Evolutionary conservation across 2,113 vertebrate species (phyloP).

Genomic region (Oncorhynchus tshawytscha): DNA sequence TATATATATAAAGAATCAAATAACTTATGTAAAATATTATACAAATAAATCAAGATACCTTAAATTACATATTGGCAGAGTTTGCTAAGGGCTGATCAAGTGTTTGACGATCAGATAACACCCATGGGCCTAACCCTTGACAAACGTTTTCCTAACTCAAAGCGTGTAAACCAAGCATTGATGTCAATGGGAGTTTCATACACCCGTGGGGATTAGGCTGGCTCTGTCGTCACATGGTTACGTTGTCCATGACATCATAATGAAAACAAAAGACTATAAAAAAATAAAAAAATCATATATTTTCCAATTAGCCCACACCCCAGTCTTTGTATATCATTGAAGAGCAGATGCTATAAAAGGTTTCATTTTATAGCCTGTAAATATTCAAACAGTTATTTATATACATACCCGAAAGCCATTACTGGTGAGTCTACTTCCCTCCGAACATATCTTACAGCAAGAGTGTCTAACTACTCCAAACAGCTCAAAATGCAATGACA

Average conservation of each 20-base stretch:
- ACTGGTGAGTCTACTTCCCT: neutral
- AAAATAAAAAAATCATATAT: slow-evolving; percentile 27
- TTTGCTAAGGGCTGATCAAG: too few relatives aligned
- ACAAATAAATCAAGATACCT: too few relatives aligned
- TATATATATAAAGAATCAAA: too few relatives aligned
- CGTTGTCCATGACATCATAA: slow-evolving; percentile 20
- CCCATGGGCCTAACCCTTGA: too few relatives aligned
- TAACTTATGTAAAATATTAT: too few relatives aligned
- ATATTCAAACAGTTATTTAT: slow-evolving; percentile 52
- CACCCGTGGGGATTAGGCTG: neutral
- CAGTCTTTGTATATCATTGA: neutral
- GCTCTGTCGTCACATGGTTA: neutral
- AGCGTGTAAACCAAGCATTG: neutral
- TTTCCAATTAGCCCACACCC: neutral
- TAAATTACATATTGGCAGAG: too few relatives aligned
- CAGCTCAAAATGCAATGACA: too few relatives aligned
- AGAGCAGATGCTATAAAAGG: slow-evolving; percentile 50
- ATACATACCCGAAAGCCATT: neutral
- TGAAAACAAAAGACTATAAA: slow-evolving; percentile 34
- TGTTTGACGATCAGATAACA: too few relatives aligned
- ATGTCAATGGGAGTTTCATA: neutral
- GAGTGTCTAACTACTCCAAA: too few relatives aligned
- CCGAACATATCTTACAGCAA: too few relatives aligned
- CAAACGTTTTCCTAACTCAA: too few relatives aligned
- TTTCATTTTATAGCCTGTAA: slow-evolving; percentile 46